A percentile compares a stretch with the other conserved stretches of the same genome.
Conservation (phyloP, 1,140 invertebrate species). For the Saccostrea glomerata region DNA sequence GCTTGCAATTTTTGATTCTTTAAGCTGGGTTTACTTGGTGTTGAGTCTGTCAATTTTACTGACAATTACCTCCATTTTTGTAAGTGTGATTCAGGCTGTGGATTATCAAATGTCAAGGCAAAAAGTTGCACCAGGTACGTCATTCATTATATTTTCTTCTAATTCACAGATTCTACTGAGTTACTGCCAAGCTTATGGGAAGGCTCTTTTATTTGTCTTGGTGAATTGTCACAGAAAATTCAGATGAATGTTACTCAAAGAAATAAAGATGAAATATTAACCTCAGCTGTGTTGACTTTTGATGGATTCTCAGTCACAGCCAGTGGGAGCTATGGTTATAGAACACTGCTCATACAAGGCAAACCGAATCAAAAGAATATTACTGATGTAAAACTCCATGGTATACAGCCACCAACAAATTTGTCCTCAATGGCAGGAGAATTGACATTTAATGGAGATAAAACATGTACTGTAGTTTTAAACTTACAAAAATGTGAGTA, state of each 20-base stretch:
- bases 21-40: no score
- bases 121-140: no score
- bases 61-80: no score
- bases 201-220: conserved; percentile 38
- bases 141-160: neutral
- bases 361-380: neutral
- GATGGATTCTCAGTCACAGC: neutral
- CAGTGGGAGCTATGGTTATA: neutral
- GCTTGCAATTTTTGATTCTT: no score
- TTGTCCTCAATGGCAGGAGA: neutral
- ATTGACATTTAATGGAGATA: neutral
- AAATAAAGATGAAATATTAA: neutral
- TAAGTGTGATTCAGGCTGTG: no score
- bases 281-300: neutral
- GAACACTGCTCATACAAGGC: neutral
- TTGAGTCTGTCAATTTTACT: no score
- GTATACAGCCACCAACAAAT: neutral
- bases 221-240: conserved; percentile 1
- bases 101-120: no score
- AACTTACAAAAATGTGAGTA: conserved; percentile 11
- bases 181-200: conserved; percentile 53
- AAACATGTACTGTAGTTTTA: neutral
- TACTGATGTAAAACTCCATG: neutral
- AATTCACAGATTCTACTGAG: conserved; percentile 34
- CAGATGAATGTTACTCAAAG: conserved; percentile 33